These are phyloP conservation scores for Okamejei kenojei DNA, from an alignment of 2,797 vertebrate species.

Conservation along the genomic window DNA sequence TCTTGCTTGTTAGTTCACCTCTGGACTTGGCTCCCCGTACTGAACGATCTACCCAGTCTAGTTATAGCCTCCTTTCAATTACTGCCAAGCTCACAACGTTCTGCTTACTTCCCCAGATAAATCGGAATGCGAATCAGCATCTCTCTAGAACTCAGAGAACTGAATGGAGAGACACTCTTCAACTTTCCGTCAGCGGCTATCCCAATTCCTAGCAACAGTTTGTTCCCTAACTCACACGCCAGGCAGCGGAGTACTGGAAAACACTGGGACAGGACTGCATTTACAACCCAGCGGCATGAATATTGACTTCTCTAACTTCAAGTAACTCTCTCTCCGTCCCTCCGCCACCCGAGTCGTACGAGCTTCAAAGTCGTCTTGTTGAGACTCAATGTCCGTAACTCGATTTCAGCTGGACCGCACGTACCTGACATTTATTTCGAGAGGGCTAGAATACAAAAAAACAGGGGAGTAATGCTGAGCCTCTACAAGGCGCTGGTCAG, in stretches of 20 bases:
- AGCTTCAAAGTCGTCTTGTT: too few relatives aligned
- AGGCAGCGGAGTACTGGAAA: not conserved
- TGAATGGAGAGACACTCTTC: not conserved
- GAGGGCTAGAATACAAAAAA: too few relatives aligned
- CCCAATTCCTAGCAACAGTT: not conserved
- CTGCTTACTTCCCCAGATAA: not conserved
- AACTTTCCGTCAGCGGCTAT: not conserved
- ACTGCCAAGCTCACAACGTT: not conserved
- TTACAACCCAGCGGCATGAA: too few relatives aligned
- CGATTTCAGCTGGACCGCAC: too few relatives aligned
- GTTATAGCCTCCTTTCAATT: not conserved
- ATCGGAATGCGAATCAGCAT: not conserved
- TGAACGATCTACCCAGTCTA: not conserved
- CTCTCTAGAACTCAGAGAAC: not conserved
- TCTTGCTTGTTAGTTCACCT: too few relatives aligned
- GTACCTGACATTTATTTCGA: too few relatives aligned
- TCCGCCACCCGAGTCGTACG: too few relatives aligned
- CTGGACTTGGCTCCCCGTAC: not conserved
- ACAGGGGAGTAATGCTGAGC: too few relatives aligned
- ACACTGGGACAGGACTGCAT: not conserved
- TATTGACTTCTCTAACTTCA: too few relatives aligned
- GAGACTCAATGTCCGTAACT: too few relatives aligned
- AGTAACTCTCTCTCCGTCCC: too few relatives aligned
- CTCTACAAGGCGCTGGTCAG: too few relatives aligned
- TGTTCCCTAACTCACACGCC: not conserved